Evolutionary conservation across 92 coral and sea anemone species (phyloP), one percentile per base, ranked within the genome.

Genomic region (Zoanthus sansibaricus): DNA sequence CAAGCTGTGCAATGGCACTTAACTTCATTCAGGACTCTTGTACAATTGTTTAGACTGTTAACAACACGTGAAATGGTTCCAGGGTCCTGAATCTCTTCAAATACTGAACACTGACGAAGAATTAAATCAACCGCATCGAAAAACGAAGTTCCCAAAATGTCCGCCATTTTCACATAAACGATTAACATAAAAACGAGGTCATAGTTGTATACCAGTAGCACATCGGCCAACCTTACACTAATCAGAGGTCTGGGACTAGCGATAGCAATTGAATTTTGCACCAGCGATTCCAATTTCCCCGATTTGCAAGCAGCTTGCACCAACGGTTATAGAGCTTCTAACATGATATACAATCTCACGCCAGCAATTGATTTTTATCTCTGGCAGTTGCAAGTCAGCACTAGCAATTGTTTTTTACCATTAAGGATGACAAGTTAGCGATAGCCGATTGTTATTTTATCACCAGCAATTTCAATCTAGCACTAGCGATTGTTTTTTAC

Each of bases 191-290:
- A 71, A 14, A 71, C 47, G 7, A 25, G 48, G 45, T 13, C 7
- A 25, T 25, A 25, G 4, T 48, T 13, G 75, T 37, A 3, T 30
- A 37, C 42, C 42, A 37, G 42, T 1, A 37, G 4, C 42, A 37
- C 42, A 37, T 37, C 42, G 42, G 4, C 4, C 4, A 1, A 1
- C 42, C 42, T 1, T 37, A 37, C 42, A 37, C 42, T 37, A 3
- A 1, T 37, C 9, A 5, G 51, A 6, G 77, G 20, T 21, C 77
- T 72, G 77, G 77, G 77, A 72, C 77, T 72, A 72, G 77, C 77
- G 77, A 72, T 33, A 72, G 77, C 54, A 54, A 72, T 37, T 16
- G 70, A 62, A 16, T 62, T 10, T 62, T 16, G 30, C 30, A 13
- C 21, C 30, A 72, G 77, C 77, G 77, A 42, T 72, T 72, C 20